Evolutionary conservation across 37 sponge, comb jelly and placozoan genomes (phyloP).

Genomic region (Oopsacas minuta): DNA sequence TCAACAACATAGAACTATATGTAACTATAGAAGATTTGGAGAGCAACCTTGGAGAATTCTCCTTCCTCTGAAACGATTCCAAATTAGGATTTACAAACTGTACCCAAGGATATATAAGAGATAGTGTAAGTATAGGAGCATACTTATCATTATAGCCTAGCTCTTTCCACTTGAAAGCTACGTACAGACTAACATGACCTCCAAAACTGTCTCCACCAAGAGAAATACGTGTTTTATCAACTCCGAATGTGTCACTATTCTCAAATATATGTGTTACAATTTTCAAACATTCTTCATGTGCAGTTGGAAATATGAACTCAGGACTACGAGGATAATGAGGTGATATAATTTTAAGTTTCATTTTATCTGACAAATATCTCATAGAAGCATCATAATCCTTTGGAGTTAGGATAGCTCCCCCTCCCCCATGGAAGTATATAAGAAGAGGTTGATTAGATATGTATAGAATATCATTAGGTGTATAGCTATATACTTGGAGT

Average conservation of each 20-base stretch:
- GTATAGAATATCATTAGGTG: background rate
- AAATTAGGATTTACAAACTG: background rate
- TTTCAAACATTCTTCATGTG: slow-evolving; percentile 4
- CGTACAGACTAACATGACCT: background rate
- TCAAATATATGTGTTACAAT: background rate
- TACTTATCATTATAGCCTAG: background rate
- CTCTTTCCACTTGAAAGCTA: slow-evolving; percentile 7
- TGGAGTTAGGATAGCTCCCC: background rate
- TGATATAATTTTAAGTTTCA: background rate
- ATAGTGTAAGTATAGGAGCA: background rate
- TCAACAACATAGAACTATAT: background rate
- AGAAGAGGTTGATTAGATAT: background rate
- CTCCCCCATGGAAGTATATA: background rate
- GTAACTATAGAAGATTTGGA: background rate
- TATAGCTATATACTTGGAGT: background rate
- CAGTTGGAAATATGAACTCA: background rate
- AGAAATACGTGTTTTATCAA: background rate
- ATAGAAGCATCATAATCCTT: background rate
- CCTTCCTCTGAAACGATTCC: background rate
- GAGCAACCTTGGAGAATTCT: background rate
- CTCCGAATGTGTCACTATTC: background rate
- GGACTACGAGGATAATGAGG: background rate
- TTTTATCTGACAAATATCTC: background rate
- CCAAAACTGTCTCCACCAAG: background rate
- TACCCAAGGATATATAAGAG: background rate